phyloP scores from a whole-genome alignment of 2,888 invertebrate genomes.

The Thysanoteuthis rhombus region DNA sequence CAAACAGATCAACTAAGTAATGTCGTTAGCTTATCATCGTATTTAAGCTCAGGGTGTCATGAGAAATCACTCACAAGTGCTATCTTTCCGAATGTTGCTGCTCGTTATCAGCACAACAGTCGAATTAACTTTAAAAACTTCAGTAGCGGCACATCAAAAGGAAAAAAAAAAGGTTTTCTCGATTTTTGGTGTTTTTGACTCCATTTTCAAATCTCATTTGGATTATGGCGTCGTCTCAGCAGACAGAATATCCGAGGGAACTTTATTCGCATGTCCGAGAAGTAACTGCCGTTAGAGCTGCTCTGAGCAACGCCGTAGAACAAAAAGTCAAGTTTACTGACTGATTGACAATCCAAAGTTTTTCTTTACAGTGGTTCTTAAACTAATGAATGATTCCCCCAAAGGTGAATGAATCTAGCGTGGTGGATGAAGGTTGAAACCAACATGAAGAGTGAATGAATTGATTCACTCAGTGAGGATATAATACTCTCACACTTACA shows the following conservation, averaged over 20 bases:
- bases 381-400: no score
- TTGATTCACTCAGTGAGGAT: no score
- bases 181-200: not conserved
- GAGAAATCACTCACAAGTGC: not conserved
- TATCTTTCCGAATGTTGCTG: not conserved
- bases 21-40: not conserved
- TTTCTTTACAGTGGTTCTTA: no score
- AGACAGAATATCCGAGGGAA: not conserved
- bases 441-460: no score
- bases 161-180: not conserved
- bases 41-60: not conserved
- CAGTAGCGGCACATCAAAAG: not conserved
- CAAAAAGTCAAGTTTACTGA: no score
- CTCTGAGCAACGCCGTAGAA: no score
- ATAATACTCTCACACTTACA: no score
- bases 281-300: no score
- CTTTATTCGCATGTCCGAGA: no score
- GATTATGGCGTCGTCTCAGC: not conserved
- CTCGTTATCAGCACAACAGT: not conserved
- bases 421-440: no score
- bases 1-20: not conserved
- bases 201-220: not conserved
- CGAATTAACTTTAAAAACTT: not conserved
- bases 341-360: no score
- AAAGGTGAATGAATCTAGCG: no score